Conservation (phyloP, 2,888 invertebrate species). For the Monoplex corrugatus region DNA sequence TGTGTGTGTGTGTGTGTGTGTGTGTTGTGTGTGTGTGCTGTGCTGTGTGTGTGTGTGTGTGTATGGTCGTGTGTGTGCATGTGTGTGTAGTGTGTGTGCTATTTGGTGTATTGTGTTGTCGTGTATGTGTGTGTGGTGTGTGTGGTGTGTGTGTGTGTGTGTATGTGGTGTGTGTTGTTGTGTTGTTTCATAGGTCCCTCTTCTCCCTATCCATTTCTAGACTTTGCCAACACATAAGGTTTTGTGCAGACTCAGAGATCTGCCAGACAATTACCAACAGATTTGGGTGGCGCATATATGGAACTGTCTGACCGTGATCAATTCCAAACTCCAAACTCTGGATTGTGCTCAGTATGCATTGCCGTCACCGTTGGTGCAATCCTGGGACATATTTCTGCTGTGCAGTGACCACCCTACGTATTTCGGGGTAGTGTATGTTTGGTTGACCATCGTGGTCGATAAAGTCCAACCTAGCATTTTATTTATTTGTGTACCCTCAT, state of each 20-base stretch:
- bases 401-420: too few species aligned
- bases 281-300: background rate
- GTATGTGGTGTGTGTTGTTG: background rate
- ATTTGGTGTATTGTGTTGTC: background rate
- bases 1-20: background rate
- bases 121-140: constrained; percentile 1
- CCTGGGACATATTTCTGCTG: too few species aligned
- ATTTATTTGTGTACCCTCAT: too few species aligned
- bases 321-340: too few species aligned
- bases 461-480: too few species aligned
- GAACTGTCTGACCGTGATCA: too few species aligned
- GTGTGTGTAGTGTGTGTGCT: background rate
- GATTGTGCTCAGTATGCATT: too few species aligned
- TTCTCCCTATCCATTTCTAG: too few species aligned
- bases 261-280: background rate
- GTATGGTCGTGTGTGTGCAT: background rate
- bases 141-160: background rate
- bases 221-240: background rate
- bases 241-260: background rate
- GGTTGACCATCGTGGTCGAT: too few species aligned
- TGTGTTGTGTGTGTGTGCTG: background rate
- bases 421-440: too few species aligned
- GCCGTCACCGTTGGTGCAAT: too few species aligned
- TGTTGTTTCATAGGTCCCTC: too few species aligned
- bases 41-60: background rate